phyloP scores from a whole-genome alignment of 2,113 vertebrate genomes.

The Bagarius yarrelli region DNA sequence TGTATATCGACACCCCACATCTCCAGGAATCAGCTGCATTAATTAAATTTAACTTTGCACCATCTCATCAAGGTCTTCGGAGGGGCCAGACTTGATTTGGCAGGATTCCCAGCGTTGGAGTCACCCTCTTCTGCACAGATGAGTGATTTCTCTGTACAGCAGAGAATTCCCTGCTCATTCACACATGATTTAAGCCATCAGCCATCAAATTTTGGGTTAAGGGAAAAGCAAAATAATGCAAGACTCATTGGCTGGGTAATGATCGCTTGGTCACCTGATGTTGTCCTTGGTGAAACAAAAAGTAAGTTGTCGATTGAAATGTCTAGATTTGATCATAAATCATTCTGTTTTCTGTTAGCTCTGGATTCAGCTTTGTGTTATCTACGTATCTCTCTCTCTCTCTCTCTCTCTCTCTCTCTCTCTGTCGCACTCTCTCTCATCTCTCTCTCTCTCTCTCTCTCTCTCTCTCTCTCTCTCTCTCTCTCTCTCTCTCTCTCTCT shows the following conservation, averaged over 20 bases:
- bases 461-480: too few species aligned
- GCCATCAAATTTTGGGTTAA: slow-evolving; percentile 4
- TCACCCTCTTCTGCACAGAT: slow-evolving; percentile 8
- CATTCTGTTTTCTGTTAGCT: too few species aligned
- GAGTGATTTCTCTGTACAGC: slow-evolving; percentile 13
- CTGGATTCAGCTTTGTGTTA: too few species aligned
- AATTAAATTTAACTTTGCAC: slow-evolving; percentile 21
- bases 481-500: too few species aligned
- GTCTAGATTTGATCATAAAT: neutral
- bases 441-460: too few species aligned
- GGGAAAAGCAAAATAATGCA: neutral
- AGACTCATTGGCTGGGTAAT: neutral
- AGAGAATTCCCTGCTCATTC: neutral
- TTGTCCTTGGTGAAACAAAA: neutral
- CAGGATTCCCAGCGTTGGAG: neutral
- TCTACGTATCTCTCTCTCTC: too few species aligned
- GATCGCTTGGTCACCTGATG: neutral
- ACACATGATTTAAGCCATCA: neutral
- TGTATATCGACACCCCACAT: neutral
- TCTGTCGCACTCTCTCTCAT: too few species aligned
- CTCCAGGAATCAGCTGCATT: slow-evolving; percentile 4
- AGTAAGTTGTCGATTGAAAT: neutral
- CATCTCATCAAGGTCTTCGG: slow-evolving; percentile 4
- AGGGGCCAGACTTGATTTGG: neutral
- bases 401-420: too few species aligned